These are phyloP conservation scores for Monopterus albus DNA, from an alignment of 2,113 vertebrate genomes.

Conservation along the genomic window DNA sequence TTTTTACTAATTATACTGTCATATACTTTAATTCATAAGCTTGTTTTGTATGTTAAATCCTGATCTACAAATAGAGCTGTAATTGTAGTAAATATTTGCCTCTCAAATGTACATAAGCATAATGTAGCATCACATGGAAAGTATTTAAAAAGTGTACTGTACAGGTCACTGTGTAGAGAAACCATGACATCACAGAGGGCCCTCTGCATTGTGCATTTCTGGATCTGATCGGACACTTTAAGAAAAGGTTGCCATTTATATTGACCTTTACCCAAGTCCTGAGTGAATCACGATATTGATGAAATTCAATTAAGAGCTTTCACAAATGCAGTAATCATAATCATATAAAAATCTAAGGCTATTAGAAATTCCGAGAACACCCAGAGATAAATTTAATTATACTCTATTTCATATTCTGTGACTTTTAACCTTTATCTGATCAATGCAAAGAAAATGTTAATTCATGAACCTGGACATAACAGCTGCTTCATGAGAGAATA, in stretches of 20 bases:
- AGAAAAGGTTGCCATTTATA: conserved; percentile 18
- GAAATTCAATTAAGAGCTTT: conserved; percentile 4
- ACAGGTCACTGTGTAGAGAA: not conserved
- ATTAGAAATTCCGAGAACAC: not conserved
- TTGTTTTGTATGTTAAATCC: too few species aligned
- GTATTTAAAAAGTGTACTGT: not conserved
- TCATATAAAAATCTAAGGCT: not conserved
- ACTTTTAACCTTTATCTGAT: conserved; percentile 9
- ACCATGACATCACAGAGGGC: not conserved
- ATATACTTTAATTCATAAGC: too few species aligned
- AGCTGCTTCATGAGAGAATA: conserved; percentile 57
- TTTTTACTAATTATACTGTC: too few species aligned
- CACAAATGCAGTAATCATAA: not conserved
- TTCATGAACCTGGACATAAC: conserved; percentile 5
- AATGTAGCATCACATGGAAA: not conserved
- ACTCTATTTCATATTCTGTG: not conserved
- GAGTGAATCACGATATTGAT: not conserved
- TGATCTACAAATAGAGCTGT: too few species aligned
- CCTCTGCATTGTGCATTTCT: not conserved
- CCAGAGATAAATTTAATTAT: not conserved
- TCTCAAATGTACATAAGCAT: too few species aligned
- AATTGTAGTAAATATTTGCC: too few species aligned
- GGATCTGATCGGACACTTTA: conserved; percentile 14
- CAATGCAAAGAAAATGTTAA: not conserved
- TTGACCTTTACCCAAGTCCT: not conserved